Percentiles rank a stretch among this genome's conserved stretches.
phyloP scores from a whole-genome alignment of 1,140 invertebrate genomes.

The Maniola jurtina region DNA sequence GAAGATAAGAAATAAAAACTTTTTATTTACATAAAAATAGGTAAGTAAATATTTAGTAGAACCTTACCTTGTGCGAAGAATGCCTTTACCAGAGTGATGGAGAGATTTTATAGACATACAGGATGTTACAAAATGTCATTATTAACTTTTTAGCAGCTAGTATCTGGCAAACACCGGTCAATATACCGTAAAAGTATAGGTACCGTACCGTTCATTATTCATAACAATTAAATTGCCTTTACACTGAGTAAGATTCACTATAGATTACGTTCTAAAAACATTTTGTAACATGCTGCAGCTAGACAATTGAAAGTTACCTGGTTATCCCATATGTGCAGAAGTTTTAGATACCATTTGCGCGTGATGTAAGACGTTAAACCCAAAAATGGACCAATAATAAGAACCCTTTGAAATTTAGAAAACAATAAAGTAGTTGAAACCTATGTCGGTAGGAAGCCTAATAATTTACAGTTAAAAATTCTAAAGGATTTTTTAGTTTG shows the following conservation, averaged over 20 bases:
- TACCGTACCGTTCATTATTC: too few species aligned
- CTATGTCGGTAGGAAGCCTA: too few species aligned
- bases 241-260: too few species aligned
- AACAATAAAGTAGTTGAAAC: neutral
- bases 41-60: neutral
- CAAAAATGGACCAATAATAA: neutral
- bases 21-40: slow-evolving; percentile 1
- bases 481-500: neutral
- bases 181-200: too few species aligned
- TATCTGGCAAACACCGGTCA: too few species aligned
- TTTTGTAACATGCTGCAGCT: neutral
- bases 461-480: too few species aligned
- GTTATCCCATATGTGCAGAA: neutral
- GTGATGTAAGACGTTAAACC: neutral
- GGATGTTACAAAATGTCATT: neutral
- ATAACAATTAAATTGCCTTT: too few species aligned
- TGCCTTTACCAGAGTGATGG: neutral
- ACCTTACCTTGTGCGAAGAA: slow-evolving; percentile 1
- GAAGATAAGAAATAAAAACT: neutral
- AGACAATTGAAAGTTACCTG: neutral
- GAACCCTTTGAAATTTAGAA: neutral
- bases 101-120: neutral
- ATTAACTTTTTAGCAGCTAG: neutral
- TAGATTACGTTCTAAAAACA: too few species aligned
- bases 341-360: neutral